Base-by-base conservation (phyloP, 2,113 vertebrate genomes). In the Romanogobio albipinnatus region DNA sequence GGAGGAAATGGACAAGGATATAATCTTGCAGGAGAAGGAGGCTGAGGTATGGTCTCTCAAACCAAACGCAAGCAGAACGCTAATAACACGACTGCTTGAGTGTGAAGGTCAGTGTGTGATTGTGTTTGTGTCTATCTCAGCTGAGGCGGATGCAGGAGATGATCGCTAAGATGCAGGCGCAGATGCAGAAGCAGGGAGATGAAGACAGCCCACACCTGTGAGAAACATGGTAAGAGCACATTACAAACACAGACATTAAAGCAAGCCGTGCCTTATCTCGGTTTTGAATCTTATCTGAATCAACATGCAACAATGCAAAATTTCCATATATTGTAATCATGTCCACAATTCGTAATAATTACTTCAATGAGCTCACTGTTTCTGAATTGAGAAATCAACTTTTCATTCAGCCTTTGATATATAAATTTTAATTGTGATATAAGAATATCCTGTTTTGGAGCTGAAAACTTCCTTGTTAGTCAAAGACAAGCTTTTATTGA, bases 121-220 rank as follows among this genome's bases (percentile, higher is more conserved):
- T 13, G 7, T n/a, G 56, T 83, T 58, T 88, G 26, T 84, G 47
- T 51, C 4, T 76, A 39, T 43, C 17, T 81, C 91, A 99, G 98
- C 94, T 99, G 84, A 96, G 97, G 61, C 96, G 98, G 79, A 99
- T 99, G 98, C 98, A 99, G 87, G 97, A 99, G 92, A 98, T 99
- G 98, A 99, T 99, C 5, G 95, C 96, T 0, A 96, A 97, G 84
- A 99, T 99, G 98, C 97, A 99, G 91, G 96, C 96, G 0, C 97
- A 99, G 93, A 99, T 99, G 97, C 98, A 98, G 91, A 94, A 97
- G 92, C 96, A 98, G 5, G 97, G 95, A 36, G 97, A 98, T 0
- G 92, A 90, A 47, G 95, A 95, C 0, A 93, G 92, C 19, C 91
- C 94, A 19, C 94, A 93, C 0, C 94, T 94, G 84, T 93, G 90